A percentile compares a stretch with the other conserved stretches of the same genome.
Evolutionary conservation across 2,797 vertebrate species (phyloP).

Genomic region (Aldrovandia affinis): DNA sequence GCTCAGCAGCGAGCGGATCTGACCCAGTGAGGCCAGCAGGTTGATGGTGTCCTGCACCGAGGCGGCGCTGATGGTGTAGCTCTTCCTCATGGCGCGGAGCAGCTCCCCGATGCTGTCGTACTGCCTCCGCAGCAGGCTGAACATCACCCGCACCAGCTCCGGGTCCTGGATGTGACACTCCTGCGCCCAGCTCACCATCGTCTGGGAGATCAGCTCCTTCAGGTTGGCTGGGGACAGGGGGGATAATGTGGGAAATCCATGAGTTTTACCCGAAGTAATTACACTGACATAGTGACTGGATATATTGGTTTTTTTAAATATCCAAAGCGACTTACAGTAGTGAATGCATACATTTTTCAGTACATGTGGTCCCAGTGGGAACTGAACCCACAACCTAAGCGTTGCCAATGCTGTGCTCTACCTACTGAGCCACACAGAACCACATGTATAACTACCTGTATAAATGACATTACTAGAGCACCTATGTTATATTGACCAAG

Average conservation of each 20-base stretch:
- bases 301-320: too few species aligned
- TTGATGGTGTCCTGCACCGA: slow-evolving; percentile 92
- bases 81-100: slow-evolving; percentile 89
- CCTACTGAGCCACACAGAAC: too few species aligned
- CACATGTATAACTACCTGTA: too few species aligned
- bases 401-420: too few species aligned
- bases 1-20: slow-evolving; percentile 93
- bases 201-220: slow-evolving; percentile 94
- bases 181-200: slow-evolving; percentile 96
- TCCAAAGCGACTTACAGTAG: too few species aligned
- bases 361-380: too few species aligned
- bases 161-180: slow-evolving; percentile 94
- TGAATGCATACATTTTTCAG: too few species aligned
- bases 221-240: slow-evolving; percentile 79
- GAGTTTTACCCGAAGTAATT: not conserved
- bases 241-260: not conserved
- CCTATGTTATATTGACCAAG: too few species aligned
- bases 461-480: too few species aligned
- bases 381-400: too few species aligned
- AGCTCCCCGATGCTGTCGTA: slow-evolving; percentile 97
- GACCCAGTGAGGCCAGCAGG: slow-evolving; percentile 90
- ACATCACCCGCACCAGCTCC: slow-evolving; percentile 93
- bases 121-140: slow-evolving; percentile 90
- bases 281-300: not conserved
- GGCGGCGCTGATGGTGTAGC: slow-evolving; percentile 90